These are phyloP conservation scores for Melanostoma scalare DNA, from an alignment of 2,888 invertebrate genomes.

Conservation along the genomic window DNA sequence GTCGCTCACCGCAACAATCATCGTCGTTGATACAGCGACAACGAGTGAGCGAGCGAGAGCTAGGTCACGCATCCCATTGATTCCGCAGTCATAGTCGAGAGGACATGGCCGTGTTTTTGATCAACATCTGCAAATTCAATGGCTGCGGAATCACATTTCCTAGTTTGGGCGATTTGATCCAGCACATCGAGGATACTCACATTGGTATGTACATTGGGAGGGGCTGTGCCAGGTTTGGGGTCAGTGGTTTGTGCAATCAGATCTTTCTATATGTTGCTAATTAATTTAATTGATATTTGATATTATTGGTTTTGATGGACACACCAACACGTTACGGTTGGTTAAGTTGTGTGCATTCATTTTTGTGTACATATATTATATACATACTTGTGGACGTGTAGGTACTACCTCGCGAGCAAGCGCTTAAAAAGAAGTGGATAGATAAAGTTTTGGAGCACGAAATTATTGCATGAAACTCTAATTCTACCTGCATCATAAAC, in stretches of 20 bases:
- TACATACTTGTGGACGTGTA: conserved; percentile 5
- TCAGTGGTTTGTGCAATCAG: conserved; percentile 63
- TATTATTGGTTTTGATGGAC: conserved; percentile 58
- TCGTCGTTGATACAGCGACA: conserved; percentile 51
- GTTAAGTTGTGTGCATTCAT: conserved; percentile 29
- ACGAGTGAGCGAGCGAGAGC: conserved; percentile 74
- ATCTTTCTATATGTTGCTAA: conserved; percentile 65
- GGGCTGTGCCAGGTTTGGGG: conserved; percentile 49
- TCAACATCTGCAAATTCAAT: conserved; percentile 94
- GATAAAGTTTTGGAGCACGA: conserved; percentile 6
- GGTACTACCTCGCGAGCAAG: conserved; percentile 61
- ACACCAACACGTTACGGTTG: conserved; percentile 25
- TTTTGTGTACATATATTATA: conserved; percentile 27
- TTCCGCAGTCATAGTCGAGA: conserved; percentile 81
- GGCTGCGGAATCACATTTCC: conserved; percentile 93
- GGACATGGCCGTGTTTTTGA: conserved; percentile 93
- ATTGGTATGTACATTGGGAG: conserved; percentile 85
- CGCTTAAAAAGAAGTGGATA: conserved; percentile 53
- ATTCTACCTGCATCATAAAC: background rate
- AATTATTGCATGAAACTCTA: background rate
- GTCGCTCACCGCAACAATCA: conserved; percentile 66
- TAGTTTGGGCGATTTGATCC: conserved; percentile 90
- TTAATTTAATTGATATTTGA: conserved; percentile 72
- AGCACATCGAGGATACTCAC: conserved; percentile 94
- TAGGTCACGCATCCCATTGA: conserved; percentile 77